Evolutionary conservation across 1,140 invertebrate species (phyloP).

Genomic region (Hermetia illucens): DNA sequence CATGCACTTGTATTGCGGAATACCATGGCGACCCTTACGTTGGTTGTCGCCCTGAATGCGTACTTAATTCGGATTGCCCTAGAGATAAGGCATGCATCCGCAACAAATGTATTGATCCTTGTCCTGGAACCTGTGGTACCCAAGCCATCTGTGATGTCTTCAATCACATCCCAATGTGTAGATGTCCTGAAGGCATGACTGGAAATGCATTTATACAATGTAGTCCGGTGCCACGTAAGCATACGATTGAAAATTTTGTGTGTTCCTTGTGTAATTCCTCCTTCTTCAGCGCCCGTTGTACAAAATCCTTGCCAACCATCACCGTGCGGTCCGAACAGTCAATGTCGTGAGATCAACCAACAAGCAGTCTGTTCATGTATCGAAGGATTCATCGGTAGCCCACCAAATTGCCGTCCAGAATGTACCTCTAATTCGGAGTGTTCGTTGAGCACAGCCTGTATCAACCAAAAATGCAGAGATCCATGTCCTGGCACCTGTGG

Average conservation of each 20-base stretch:
- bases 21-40: conserved; percentile 56
- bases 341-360: conserved; percentile 34
- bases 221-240: not conserved
- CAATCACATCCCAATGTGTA: conserved; percentile 41
- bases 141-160: conserved; percentile 60
- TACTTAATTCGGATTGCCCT: conserved; percentile 67
- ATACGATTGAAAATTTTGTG: conserved; percentile 5
- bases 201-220: conserved; percentile 24
- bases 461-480: conserved; percentile 41
- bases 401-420: conserved; percentile 42
- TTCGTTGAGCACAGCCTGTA: conserved; percentile 35
- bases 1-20: conserved; percentile 39
- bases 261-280: conserved; percentile 22
- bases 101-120: conserved; percentile 59
- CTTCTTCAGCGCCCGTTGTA: conserved; percentile 24
- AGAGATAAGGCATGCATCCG: conserved; percentile 53
- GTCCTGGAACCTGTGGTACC: conserved; percentile 54
- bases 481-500: conserved; percentile 41
- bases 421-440: conserved; percentile 41
- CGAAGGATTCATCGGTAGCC: conserved; percentile 35
- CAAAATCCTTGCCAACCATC: conserved; percentile 37
- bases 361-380: conserved; percentile 35
- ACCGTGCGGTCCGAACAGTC: conserved; percentile 42
- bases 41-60: conserved; percentile 67
- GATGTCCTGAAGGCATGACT: conserved; percentile 19